Evolutionary conservation across 2,888 invertebrate species (phyloP).

Genomic region (Cylloceria caligata): DNA sequence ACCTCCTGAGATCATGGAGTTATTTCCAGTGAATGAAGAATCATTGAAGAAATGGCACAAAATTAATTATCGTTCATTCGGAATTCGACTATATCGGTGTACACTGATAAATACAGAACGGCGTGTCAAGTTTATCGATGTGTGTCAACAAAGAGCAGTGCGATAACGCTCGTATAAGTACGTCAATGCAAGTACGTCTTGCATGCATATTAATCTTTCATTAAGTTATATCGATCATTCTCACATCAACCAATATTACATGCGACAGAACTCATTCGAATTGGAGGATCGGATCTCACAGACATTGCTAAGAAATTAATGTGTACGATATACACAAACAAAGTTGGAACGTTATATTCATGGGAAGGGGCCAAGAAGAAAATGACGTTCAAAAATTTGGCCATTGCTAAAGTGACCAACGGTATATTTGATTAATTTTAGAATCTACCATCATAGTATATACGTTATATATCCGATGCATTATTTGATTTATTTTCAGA

Average conservation of each 20-base stretch:
- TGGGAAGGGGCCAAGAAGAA: constrained; percentile 29
- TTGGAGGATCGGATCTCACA: constrained; percentile 11
- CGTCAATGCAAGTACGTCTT: too few species aligned
- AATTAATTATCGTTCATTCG: too few species aligned
- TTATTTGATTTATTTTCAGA: constrained; percentile 15
- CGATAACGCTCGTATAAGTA: too few species aligned
- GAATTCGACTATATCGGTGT: too few species aligned
- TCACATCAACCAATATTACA: too few species aligned
- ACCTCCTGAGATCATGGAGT: constrained; percentile 7
- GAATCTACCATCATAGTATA: neutral
- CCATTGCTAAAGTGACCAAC: neutral
- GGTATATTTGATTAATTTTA: constrained; percentile 10
- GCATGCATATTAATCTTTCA: too few species aligned
- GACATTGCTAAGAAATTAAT: constrained; percentile 16
- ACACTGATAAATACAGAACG: too few species aligned
- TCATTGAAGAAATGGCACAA: constrained; percentile 8
- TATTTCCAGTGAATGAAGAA: constrained; percentile 13
- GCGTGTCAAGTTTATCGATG: constrained; percentile 1
- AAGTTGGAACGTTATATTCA: constrained; percentile 27
- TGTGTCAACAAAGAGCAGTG: too few species aligned
- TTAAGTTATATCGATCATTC: too few species aligned
- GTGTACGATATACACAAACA: constrained; percentile 22
- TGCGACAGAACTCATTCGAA: constrained; percentile 14
- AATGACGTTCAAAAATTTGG: neutral
- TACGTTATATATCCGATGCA: neutral